These are phyloP conservation scores for Bombyx mandarina DNA, from an alignment of 1,140 invertebrate genomes.

Conservation along the genomic window DNA sequence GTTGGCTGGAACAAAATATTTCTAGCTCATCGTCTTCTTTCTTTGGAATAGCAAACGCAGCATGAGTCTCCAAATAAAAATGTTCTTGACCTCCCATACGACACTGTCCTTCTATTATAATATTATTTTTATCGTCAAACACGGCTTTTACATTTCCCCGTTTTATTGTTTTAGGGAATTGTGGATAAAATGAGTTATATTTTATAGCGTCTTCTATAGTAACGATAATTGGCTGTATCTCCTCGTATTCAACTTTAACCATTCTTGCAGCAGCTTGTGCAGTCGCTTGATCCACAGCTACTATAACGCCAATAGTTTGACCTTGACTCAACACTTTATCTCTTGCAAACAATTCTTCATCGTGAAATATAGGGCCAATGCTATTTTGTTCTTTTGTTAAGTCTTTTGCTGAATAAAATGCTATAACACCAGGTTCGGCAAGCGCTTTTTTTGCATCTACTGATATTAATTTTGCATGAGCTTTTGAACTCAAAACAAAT, in stretches of 20 bases:
- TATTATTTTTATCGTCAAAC: constrained; percentile 77
- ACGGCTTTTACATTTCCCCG: constrained; percentile 79
- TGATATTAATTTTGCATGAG: constrained; percentile 85
- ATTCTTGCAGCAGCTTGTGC: constrained; percentile 84
- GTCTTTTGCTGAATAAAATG: constrained; percentile 83
- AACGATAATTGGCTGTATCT: constrained; percentile 83
- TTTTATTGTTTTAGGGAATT: constrained; percentile 71
- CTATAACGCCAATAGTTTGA: constrained; percentile 84
- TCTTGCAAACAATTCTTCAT: constrained; percentile 84
- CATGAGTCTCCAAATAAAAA: constrained; percentile 92
- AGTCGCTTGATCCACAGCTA: constrained; percentile 80
- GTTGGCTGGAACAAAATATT: constrained; percentile 89
- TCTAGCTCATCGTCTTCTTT: constrained; percentile 90
- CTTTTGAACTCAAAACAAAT: constrained; percentile 84
- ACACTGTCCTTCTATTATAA: constrained; percentile 84
- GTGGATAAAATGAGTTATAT: constrained; percentile 79
- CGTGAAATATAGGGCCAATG: constrained; percentile 81
- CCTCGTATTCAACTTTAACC: constrained; percentile 86
- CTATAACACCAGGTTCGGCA: constrained; percentile 81
- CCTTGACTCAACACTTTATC: constrained; percentile 83
- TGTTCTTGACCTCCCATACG: constrained; percentile 95
- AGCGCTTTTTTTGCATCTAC: constrained; percentile 83
- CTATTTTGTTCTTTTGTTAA: constrained; percentile 75
- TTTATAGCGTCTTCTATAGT: constrained; percentile 91
- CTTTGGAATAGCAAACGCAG: constrained; percentile 79